Base-by-base conservation (phyloP, 2,113 vertebrate genomes). In the Panurus biarmicus region DNA sequence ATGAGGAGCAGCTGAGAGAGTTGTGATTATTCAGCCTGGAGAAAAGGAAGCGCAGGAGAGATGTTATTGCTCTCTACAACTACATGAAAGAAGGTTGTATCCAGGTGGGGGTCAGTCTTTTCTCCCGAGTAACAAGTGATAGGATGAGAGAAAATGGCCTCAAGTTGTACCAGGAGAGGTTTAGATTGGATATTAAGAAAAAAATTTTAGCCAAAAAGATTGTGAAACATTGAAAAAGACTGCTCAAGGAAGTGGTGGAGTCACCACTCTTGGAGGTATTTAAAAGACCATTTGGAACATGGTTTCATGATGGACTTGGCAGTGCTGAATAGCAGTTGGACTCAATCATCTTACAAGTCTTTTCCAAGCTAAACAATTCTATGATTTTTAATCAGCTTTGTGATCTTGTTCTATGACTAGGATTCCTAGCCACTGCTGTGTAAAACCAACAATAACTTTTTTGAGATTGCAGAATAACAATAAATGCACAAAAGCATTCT, bases 1-100 rank as follows among this genome's bases (percentile, higher is more conserved):
- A 28, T 36, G 45, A 66, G 29, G 26, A 66, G 22, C 18, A 35
- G n/a, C 45, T 42, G n/a, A 66, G 4, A 28, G 8, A 61, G 22
- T 9, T 48, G 25, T 9, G 10, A 10, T 33, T 42, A 9, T 48
- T 73, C 33, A 54, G 31, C 47, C 10, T 66, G 25, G 21, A 79
- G 12, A 40, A 54, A 79, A 72, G 29, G 29, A 53, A 29, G 14
- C 21, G 71, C 5, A 45, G 14, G 7, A 3, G 8, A 77, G 21
- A 58, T 9, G 10, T 78, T 65, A 40, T 26, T 0, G 0, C 9
- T 33, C 40, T 22, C 38, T 54, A 35, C 15, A 40, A 7, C 21
- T 53, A 5, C 17, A 16, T 35, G 47, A 40, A 29, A 74, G 24
- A 26, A 69, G 20, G n/a, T 16, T 82, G 40, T 26, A 19, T 28